Evolutionary conservation across 2,113 vertebrate genomes (phyloP).

Genomic region (Gyps fulvus): DNA sequence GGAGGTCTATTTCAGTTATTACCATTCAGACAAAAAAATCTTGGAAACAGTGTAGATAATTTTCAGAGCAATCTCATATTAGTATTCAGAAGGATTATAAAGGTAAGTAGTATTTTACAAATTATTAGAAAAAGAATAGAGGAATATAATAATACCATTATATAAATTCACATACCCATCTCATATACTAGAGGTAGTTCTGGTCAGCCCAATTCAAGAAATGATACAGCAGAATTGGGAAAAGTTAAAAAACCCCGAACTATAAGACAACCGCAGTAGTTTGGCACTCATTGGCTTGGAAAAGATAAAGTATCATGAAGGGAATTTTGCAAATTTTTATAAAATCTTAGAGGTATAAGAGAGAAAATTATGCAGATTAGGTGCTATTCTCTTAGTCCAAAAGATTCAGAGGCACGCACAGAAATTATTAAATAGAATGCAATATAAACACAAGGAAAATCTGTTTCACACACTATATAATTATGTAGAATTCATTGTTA

Average conservation of each 20-base stretch:
- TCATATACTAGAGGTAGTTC: neutral
- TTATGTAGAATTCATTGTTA: slow-evolving; percentile 19
- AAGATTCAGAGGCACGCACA: neutral
- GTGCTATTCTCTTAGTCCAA: neutral
- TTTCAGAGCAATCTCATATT: neutral
- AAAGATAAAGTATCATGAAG: neutral
- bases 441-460: slow-evolving; percentile 22
- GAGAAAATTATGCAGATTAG: slow-evolving; percentile 11
- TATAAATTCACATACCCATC: neutral
- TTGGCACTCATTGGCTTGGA: neutral
- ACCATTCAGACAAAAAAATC: neutral
- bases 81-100: neutral
- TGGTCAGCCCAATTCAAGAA: neutral
- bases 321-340: neutral
- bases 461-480: neutral
- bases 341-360: neutral
- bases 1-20: neutral
- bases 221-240: neutral
- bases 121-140: neutral
- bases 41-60: neutral
- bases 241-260: neutral
- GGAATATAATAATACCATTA: neutral
- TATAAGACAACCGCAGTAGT: neutral
- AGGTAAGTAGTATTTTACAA: neutral
- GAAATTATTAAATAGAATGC: slow-evolving; percentile 10